phyloP scores from a whole-genome alignment of 2,888 invertebrate species.

The Phengaris alcon region DNA sequence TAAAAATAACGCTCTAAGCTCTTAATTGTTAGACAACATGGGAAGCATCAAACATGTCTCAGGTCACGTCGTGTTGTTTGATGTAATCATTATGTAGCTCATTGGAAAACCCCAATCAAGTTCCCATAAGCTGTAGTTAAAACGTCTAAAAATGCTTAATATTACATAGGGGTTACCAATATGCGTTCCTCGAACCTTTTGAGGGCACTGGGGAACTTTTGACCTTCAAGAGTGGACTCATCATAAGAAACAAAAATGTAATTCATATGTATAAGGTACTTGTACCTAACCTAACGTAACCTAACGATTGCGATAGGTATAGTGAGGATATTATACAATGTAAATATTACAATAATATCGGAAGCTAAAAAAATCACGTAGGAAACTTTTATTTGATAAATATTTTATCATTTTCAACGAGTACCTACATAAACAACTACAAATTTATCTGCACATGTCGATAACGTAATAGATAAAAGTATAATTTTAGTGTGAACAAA shows the following conservation, averaged over 20 bases:
- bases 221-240: too few species aligned
- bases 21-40: not conserved
- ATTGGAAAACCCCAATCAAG: not conserved
- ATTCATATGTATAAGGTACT: too few species aligned
- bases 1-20: not conserved
- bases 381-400: not conserved
- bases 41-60: not conserved
- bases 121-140: too few species aligned
- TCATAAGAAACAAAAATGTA: too few species aligned
- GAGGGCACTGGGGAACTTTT: too few species aligned
- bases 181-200: too few species aligned
- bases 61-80: not conserved
- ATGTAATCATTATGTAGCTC: not conserved
- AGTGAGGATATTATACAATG: too few species aligned
- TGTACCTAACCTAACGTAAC: too few species aligned
- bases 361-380: not conserved
- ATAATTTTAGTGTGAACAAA: conserved; percentile 7
- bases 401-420: not conserved
- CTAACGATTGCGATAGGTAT: too few species aligned
- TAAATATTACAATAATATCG: not conserved
- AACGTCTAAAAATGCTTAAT: too few species aligned
- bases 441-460: not conserved
- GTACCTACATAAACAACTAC: not conserved
- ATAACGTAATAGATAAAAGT: conserved; percentile 13
- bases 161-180: too few species aligned